Conservation (phyloP, 2,888 invertebrate genomes). For the Acronicta aceris region DNA sequence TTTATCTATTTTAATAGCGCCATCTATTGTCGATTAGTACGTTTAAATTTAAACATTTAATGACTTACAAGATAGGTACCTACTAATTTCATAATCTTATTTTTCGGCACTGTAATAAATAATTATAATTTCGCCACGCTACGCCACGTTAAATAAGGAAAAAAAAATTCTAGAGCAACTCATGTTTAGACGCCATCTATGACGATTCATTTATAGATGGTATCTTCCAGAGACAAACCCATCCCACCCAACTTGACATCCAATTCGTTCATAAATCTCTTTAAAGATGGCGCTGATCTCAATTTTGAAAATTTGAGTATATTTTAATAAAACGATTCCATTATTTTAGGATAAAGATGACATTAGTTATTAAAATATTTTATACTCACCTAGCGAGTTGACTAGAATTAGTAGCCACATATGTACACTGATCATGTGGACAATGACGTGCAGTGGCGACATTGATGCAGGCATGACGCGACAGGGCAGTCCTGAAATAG, state of each 20-base stretch:
- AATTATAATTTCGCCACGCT: too few species aligned
- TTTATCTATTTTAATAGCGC: constrained; percentile 25
- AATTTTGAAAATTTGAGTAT: neutral
- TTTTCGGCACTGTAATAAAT: too few species aligned
- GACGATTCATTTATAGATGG: neutral
- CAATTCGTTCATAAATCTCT: neutral
- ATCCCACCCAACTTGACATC: too few species aligned
- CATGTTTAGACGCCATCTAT: constrained; percentile 56
- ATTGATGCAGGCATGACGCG: constrained; percentile 60
- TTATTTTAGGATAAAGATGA: too few species aligned
- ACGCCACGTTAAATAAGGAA: too few species aligned
- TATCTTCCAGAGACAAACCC: neutral
- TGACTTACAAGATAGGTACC: too few species aligned
- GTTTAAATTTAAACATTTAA: neutral
- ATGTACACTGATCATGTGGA: constrained; percentile 72
- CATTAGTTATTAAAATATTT: neutral
- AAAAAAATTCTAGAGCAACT: too few species aligned
- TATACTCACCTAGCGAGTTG: constrained; percentile 72
- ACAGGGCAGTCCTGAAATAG: constrained; percentile 62
- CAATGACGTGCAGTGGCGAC: constrained; percentile 62
- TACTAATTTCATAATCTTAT: neutral
- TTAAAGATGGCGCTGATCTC: constrained; percentile 52
- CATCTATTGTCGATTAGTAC: constrained; percentile 49
- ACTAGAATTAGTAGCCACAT: constrained; percentile 67
- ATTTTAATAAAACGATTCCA: too few species aligned